phyloP scores from a whole-genome alignment of 2,113 vertebrate species.

The Colinus virginianus region DNA sequence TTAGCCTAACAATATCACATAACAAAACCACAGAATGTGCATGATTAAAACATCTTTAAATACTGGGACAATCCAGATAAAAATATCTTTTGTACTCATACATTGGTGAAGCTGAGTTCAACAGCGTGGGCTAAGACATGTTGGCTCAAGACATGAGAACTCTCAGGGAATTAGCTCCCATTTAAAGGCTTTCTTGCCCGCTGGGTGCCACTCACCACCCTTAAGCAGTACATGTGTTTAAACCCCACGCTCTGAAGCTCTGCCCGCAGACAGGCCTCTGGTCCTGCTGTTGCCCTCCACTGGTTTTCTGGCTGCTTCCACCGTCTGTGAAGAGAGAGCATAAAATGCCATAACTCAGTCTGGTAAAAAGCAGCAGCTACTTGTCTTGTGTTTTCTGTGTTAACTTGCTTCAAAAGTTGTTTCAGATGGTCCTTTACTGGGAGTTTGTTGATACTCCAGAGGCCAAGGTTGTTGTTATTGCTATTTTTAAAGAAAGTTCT shows the following conservation, averaged over 20 bases:
- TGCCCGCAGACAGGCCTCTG: background rate
- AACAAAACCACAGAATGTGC: background rate
- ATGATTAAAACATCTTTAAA: background rate
- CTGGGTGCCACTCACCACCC: background rate
- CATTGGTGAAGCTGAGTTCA: background rate
- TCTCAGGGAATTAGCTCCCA: background rate
- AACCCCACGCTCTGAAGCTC: background rate
- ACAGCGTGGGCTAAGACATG: background rate
- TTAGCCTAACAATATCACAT: background rate
- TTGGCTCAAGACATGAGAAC: background rate
- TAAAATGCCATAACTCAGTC: background rate
- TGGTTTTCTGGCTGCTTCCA: background rate
- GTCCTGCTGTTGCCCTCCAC: accelerated
- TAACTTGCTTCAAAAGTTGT: background rate
- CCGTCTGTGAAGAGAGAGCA: background rate
- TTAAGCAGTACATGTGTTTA: background rate
- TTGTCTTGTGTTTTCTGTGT: background rate
- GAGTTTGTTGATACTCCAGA: background rate
- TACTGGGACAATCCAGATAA: background rate
- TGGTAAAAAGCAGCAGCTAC: background rate
- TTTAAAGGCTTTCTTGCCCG: background rate
- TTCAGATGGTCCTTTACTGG: background rate
- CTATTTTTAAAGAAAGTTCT: background rate
- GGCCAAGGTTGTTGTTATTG: background rate
- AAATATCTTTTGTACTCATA: accelerated